A percentile compares a stretch with the other conserved stretches of the same genome.
Evolutionary conservation across 2,888 invertebrate species (phyloP).

Genomic region (Colletes collaris): DNA sequence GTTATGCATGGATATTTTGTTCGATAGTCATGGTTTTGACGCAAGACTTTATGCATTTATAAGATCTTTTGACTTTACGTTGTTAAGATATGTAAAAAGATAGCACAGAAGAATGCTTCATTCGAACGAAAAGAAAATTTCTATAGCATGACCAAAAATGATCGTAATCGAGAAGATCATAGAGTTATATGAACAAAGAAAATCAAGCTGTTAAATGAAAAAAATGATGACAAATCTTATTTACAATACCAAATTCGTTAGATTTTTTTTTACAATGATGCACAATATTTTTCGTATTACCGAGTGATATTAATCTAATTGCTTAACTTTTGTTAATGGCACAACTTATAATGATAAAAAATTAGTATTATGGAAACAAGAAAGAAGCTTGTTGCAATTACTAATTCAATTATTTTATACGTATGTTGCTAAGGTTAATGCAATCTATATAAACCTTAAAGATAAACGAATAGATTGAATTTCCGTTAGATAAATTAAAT

Average conservation of each 20-base stretch:
- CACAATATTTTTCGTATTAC: slow-evolving; percentile 27
- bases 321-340: slow-evolving; percentile 19
- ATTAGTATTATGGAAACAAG: slow-evolving; percentile 22
- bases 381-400: slow-evolving; percentile 57
- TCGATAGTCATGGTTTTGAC: slow-evolving; percentile 12
- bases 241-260: slow-evolving; percentile 12
- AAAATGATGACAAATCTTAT: not conserved
- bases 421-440: slow-evolving; percentile 17
- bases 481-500: slow-evolving; percentile 9
- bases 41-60: slow-evolving; percentile 3
- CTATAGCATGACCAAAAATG: slow-evolving; percentile 1
- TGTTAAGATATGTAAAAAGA: slow-evolving; percentile 35
- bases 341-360: slow-evolving; percentile 17
- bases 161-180: slow-evolving; percentile 8
- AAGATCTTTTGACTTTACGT: slow-evolving; percentile 33
- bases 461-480: slow-evolving; percentile 8
- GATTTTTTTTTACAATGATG: slow-evolving; percentile 2
- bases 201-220: slow-evolving; percentile 4
- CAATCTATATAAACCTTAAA: slow-evolving; percentile 18
- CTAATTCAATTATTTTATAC: slow-evolving; percentile 39
- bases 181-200: slow-evolving; percentile 9
- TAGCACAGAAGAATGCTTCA: slow-evolving; percentile 1
- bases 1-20: slow-evolving; percentile 11
- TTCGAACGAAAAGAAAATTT: not conserved
- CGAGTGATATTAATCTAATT: slow-evolving; percentile 13